These are phyloP conservation scores for Zaprionus kolodkinae DNA, from an alignment of 1,140 invertebrate species.

Conservation along the genomic window DNA sequence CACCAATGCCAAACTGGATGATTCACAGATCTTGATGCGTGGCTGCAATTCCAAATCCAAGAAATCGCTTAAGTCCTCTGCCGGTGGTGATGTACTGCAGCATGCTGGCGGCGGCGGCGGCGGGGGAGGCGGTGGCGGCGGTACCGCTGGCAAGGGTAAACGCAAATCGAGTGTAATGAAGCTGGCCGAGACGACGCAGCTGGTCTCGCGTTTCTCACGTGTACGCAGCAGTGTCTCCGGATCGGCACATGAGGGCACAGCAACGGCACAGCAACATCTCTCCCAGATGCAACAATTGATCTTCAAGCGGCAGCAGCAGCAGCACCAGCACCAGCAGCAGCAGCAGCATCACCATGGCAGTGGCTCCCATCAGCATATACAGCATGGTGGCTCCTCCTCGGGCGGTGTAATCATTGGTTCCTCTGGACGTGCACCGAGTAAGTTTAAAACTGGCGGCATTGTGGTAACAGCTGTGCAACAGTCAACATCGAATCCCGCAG, in stretches of 20 bases:
- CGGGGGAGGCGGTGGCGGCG: too few relatives aligned
- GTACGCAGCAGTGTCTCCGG: constrained; percentile 34
- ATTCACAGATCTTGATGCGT: constrained; percentile 26
- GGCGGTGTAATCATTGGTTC: background rate
- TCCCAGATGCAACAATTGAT: constrained; percentile 51
- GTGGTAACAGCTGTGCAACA: constrained; percentile 85
- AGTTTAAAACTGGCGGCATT: constrained; percentile 87
- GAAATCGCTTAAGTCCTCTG: constrained; percentile 10
- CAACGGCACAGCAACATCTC: constrained; percentile 37
- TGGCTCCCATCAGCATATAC: constrained; percentile 17
- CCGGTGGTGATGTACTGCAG: constrained; percentile 10
- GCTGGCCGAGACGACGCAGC: constrained; percentile 72
- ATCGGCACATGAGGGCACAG: background rate
- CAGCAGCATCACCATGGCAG: constrained; percentile 8
- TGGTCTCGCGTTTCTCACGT: constrained; percentile 64
- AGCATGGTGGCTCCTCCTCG: background rate
- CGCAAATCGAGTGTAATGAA: constrained; percentile 70
- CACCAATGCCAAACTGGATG: constrained; percentile 39
- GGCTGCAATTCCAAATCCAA: constrained; percentile 20
- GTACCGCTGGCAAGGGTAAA: constrained; percentile 43
- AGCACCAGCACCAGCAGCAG: background rate
- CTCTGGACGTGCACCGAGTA: constrained; percentile 50
- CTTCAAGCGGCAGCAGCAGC: constrained; percentile 35
- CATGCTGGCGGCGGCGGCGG: background rate
- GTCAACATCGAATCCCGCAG: constrained; percentile 27